Evolutionary conservation across 2,888 invertebrate species (phyloP).

Genomic region (Drosophila mayaguana): DNA sequence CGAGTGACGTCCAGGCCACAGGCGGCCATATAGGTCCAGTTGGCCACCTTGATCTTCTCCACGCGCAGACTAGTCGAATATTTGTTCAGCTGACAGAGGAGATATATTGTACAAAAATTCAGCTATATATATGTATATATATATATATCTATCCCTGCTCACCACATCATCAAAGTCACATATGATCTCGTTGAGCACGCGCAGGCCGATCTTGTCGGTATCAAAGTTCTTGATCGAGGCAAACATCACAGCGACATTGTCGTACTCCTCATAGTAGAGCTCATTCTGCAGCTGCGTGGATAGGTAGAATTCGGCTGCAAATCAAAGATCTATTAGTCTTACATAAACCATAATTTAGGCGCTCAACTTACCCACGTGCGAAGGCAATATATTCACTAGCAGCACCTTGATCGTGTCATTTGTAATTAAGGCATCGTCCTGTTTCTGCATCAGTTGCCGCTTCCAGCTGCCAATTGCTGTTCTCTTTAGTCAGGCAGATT

Average conservation of each 20-base stretch:
- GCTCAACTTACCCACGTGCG: slow-evolving; percentile 91
- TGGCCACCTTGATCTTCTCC: slow-evolving; percentile 98
- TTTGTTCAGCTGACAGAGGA: slow-evolving; percentile 86
- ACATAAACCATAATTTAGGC: too few relatives aligned
- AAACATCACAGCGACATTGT: slow-evolving; percentile 97
- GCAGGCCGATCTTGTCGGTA: slow-evolving; percentile 88
- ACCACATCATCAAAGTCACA: slow-evolving; percentile 94
- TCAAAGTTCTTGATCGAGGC: slow-evolving; percentile 95
- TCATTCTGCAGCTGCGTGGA: slow-evolving; percentile 90
- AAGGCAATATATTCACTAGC: slow-evolving; percentile 96
- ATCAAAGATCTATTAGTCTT: background rate
- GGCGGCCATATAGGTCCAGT: slow-evolving; percentile 99
- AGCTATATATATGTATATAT: too few relatives aligned
- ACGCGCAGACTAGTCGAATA: slow-evolving; percentile 88
- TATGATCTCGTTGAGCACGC: slow-evolving; percentile 95
- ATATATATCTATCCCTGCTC: slow-evolving; percentile 84
- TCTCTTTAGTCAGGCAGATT: slow-evolving; percentile 19
- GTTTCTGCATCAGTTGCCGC: slow-evolving; percentile 90
- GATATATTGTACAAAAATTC: background rate
- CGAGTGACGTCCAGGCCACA: slow-evolving; percentile 93
- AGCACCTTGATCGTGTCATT: slow-evolving; percentile 95
- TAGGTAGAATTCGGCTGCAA: slow-evolving; percentile 91
- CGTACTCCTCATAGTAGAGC: slow-evolving; percentile 94
- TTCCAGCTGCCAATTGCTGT: slow-evolving; percentile 87
- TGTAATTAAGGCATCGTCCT: slow-evolving; percentile 93